Conservation (phyloP, 1,140 invertebrate genomes). For the Coelopa frigida region DNA sequence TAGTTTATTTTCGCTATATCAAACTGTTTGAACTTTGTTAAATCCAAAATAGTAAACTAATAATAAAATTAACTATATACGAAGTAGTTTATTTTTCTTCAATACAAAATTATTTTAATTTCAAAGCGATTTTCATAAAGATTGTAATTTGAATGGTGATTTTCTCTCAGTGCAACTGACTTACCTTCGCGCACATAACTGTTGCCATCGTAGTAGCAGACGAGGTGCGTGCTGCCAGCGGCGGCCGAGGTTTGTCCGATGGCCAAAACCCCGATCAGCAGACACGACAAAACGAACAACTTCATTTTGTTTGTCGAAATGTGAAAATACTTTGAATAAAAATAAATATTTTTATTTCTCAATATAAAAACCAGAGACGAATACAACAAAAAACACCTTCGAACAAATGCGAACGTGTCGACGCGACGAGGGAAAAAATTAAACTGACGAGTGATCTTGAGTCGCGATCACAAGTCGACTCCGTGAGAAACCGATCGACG, state of each 20-base stretch:
- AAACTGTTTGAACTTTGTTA: too few species aligned
- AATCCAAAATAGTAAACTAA: too few species aligned
- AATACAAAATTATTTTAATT: too few species aligned
- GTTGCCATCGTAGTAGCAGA: constrained; percentile 64
- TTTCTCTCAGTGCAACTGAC: constrained; percentile 31
- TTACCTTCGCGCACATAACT: constrained; percentile 59
- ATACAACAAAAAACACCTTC: constrained; percentile 13
- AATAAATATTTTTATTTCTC: constrained; percentile 6
- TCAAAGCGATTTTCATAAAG: too few species aligned
- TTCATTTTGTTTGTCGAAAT: constrained; percentile 24
- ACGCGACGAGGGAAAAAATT: constrained; percentile 33
- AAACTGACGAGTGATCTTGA: constrained; percentile 22
- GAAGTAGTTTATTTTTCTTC: too few species aligned
- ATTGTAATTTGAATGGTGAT: too few species aligned
- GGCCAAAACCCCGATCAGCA: constrained; percentile 37
- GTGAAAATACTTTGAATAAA: constrained; percentile 2
- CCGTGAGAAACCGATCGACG: neutral
- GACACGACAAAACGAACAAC: constrained; percentile 26
- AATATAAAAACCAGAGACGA: too few species aligned
- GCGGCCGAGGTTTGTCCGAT: constrained; percentile 24
- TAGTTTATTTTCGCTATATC: too few species aligned
- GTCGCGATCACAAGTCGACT: constrained; percentile 6
- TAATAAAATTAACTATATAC: too few species aligned
- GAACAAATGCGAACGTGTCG: constrained; percentile 23
- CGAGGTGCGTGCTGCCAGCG: constrained; percentile 48